Evolutionary conservation across 2,888 invertebrate species (phyloP), one percentile per base, ranked within the genome.

Genomic region (Meiosimyza platycephala): DNA sequence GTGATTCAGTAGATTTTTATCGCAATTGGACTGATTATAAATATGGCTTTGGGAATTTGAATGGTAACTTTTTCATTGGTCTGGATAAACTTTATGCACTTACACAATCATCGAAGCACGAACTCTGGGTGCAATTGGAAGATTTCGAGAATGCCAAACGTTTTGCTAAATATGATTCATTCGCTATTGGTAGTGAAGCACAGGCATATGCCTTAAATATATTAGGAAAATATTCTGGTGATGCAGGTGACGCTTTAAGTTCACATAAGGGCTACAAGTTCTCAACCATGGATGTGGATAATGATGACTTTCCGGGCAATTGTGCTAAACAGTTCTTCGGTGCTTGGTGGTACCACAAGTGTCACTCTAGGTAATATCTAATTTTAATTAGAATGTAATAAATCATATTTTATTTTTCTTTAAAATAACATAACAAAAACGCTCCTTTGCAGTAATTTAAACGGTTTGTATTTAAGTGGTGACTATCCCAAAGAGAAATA

Each of bases 121-220:
- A 73, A 48, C 47, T 73, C 5, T 52, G 64, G n/a, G 28, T 73
- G 7, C 33, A 69, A 47, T 52, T 73, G 12, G 50, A 55, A n/a
- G 72, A 73, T 48, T 73, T 62, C n/a, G 72, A 68, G 12, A 63
- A 68, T 63, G 15, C 62, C 57, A 72, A 63, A 16, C 62, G 67
- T 57, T 72, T 57, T 16, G 72, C 72, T 5, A 68, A 57, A 28
- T 72, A 72, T 48, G n/a, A 40, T 12, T 50, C 52, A 50, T 69
- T 73, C 22, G 33, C 59, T 16, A 51, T 69, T 22, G 72, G 59
- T 15, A 59, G 22, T 51, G 72, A 64, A 60, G 47, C 5, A 9
- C 63, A 72, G n/a, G 64, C 18, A 12, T 72, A 72, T 68, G 52
- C 50, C 22, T 50, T 72, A 5, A 40, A 47, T 50, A 50, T 64